These are phyloP conservation scores for Glyphotaelius pellucidus DNA, from an alignment of 2,888 invertebrate species.

Conservation along the genomic window DNA sequence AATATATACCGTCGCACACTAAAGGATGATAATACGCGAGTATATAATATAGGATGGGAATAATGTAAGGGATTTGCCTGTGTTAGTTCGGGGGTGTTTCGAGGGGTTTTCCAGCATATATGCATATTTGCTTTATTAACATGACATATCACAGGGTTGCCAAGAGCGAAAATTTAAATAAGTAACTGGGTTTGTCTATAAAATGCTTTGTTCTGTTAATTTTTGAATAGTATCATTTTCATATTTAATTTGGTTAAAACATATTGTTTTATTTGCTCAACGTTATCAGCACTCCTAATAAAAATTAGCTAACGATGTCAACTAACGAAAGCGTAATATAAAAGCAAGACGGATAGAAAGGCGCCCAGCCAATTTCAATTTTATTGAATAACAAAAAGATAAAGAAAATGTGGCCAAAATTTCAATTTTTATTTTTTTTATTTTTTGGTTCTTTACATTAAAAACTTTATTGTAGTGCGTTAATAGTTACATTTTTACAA, in stretches of 20 bases:
- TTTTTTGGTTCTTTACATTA: too few species aligned
- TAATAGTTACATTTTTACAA: too few species aligned
- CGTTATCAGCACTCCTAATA: too few species aligned
- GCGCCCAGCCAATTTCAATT: too few species aligned
- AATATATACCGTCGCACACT: slow-evolving; percentile 12
- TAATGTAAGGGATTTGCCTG: slow-evolving; percentile 21
- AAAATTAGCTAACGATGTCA: too few species aligned
- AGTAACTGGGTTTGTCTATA: neutral
- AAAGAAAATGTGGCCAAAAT: too few species aligned
- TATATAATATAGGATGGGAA: neutral
- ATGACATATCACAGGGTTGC: slow-evolving; percentile 52
- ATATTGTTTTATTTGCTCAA: too few species aligned
- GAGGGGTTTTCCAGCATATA: slow-evolving; percentile 53
- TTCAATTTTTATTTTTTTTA: too few species aligned
- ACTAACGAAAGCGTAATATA: too few species aligned
- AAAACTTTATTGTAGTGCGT: too few species aligned
- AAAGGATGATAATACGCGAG: neutral
- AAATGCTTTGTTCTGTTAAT: neutral
- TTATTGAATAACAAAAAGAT: too few species aligned
- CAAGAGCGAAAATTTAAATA: slow-evolving; percentile 1
- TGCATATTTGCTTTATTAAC: slow-evolving; percentile 60
- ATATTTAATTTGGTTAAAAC: neutral
- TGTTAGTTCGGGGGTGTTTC: slow-evolving; percentile 42
- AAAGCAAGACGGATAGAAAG: too few species aligned
- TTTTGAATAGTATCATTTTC: neutral